Conservation (phyloP, 37 sponge, comb jelly and placozoan genomes). For the Ephydatia muelleri region DNA sequence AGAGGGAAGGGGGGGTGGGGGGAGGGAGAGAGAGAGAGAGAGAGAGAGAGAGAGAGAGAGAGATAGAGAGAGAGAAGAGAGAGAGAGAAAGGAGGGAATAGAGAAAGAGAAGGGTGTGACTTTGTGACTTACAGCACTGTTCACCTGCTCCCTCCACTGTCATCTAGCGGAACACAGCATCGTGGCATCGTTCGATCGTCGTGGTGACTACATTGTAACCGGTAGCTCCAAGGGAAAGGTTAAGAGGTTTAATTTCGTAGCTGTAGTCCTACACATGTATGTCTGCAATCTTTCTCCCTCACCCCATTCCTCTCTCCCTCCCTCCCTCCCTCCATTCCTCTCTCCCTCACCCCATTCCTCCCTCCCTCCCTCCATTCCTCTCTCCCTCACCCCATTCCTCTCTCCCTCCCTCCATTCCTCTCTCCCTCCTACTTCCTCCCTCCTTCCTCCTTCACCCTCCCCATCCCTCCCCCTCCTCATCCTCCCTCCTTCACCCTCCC, state of each 20-base stretch:
- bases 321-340: not conserved
- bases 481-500: too few species aligned
- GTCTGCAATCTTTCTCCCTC: too few species aligned
- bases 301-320: not conserved
- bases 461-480: too few species aligned
- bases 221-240: constrained; percentile 92
- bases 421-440: too few species aligned
- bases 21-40: not conserved
- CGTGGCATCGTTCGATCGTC: constrained; percentile 88
- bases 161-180: constrained; percentile 82
- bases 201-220: constrained; percentile 79
- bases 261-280: not conserved
- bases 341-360: too few species aligned
- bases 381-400: too few species aligned
- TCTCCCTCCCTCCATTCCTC: too few species aligned
- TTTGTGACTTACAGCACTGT: not conserved
- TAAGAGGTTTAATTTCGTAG: constrained; percentile 18
- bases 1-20: not conserved
- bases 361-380: too few species aligned
- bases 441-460: too few species aligned
- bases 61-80: constrained; percentile 35
- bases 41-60: not conserved
- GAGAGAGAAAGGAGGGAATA: constrained; percentile 17
- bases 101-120: not conserved
- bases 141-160: not conserved